Evolutionary conservation across 1,140 invertebrate species (phyloP), one percentile per base, ranked within the genome.

Genomic region (Caerostris darwini): DNA sequence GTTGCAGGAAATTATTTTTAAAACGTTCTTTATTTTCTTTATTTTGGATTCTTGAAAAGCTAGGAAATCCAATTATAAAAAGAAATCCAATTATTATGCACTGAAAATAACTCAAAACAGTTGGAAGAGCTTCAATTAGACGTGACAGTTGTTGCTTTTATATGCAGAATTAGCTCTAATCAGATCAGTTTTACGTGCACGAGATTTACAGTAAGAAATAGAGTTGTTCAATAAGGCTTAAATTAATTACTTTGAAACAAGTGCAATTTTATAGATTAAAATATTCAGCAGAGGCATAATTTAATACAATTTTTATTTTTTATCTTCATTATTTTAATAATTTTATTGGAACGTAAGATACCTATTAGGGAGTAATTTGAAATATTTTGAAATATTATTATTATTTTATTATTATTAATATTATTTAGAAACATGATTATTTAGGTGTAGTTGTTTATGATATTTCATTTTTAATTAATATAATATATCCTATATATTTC

Each of bases 21-120:
- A 5, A 34, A 53, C 5, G 0, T 77, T 53, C 50, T 53, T 10
- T 53, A 77, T 3, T 77, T 7, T 77, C 50, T n/a, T 34, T 10
- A n/a, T 77, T 77, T 77, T 77, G 8, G 71, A 77, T 77, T 14
- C 71, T 77, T 50, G 10, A 77, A 77, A 34, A 77, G 53, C 71
- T 77, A 77, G 34, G 4, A 54, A 83, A 83, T 83, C 56, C 82
- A 83, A 83, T 57, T 83, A 83, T 83, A 83, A 83, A 83, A 34
- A 57, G 82, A 54, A 83, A 83, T 83, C 82, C 82, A 83, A 83
- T 83, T 83, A 83, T 58, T 57, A 57, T 83, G 5, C 82, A 56
- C 82, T 5, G 34, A 17, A 83, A 19, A 58, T 58, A 83, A 83
- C 82, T 83, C 19, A 14, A 83, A 83, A 83, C 82, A 83, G 5